These are phyloP conservation scores for Pristionchus mayeri DNA, from an alignment of 2,888 invertebrate species.

Conservation along the genomic window DNA sequence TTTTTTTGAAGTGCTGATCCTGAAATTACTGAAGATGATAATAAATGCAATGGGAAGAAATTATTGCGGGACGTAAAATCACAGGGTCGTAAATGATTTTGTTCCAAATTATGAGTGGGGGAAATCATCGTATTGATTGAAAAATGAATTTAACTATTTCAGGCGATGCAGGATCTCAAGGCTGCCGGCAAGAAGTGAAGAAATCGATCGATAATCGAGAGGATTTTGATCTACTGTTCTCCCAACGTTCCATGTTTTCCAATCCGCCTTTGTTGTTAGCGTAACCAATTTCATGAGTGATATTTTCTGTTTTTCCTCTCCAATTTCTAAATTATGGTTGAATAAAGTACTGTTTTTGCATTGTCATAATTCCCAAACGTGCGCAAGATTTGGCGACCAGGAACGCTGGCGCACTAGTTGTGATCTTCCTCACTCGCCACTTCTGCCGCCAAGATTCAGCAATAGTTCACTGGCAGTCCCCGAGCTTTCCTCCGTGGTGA, in stretches of 20 bases:
- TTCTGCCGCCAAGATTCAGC: too few relatives aligned
- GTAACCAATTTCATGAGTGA: background rate
- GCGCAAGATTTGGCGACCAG: too few relatives aligned
- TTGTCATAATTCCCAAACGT: too few relatives aligned
- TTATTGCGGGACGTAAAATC: background rate
- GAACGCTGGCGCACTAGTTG: too few relatives aligned
- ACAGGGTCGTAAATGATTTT: background rate
- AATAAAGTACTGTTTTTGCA: too few relatives aligned
- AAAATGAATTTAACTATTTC: background rate
- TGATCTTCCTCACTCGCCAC: too few relatives aligned
- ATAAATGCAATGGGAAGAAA: background rate
- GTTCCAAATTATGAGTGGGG: background rate
- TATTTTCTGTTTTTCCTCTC: background rate
- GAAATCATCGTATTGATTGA: background rate
- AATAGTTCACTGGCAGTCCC: too few relatives aligned
- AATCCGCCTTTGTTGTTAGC: background rate
- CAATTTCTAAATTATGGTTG: too few relatives aligned
- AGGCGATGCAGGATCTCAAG: conserved; percentile 41
- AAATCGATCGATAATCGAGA: conserved; percentile 4
- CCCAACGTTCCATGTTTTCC: conserved; percentile 11
- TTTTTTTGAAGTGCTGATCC: background rate
- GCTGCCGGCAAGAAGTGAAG: background rate
- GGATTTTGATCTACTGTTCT: conserved; percentile 13
- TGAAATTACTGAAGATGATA: background rate
- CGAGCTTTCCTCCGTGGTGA: too few relatives aligned